phyloP scores from a whole-genome alignment of 2,888 invertebrate genomes.

The Andrena marginata region DNA sequence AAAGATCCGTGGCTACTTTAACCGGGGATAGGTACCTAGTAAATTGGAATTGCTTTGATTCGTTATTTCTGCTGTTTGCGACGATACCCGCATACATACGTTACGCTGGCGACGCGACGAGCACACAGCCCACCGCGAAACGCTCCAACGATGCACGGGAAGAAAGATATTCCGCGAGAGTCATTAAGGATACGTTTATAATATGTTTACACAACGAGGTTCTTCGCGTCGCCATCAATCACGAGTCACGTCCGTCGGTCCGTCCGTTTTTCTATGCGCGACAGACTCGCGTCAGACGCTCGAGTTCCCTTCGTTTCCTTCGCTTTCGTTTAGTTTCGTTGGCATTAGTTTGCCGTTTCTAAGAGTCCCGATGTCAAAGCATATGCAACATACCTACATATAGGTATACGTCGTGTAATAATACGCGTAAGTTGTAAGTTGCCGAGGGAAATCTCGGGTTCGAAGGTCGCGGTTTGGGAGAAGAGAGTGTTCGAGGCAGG shows the following conservation, averaged over 20 bases:
- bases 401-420: not conserved
- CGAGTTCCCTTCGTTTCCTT: constrained; percentile 33
- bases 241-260: constrained; percentile 79
- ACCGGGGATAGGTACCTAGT: not conserved
- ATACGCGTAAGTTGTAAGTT: not conserved
- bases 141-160: constrained; percentile 33
- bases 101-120: not conserved
- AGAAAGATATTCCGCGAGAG: constrained; percentile 67
- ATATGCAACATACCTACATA: no score
- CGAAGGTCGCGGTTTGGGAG: no score
- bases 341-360: constrained; percentile 64
- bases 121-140: constrained; percentile 30
- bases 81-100: not conserved
- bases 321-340: constrained; percentile 52
- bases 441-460: no score
- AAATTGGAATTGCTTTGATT: not conserved
- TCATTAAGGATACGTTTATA: constrained; percentile 82
- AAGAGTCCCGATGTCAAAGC: constrained; percentile 52
- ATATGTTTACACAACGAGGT: constrained; percentile 84
- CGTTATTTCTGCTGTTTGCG: constrained; percentile 19
- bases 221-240: constrained; percentile 83
- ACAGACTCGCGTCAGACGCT: constrained; percentile 38
- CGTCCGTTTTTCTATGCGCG: constrained; percentile 59
- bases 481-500: not conserved
- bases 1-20: not conserved